Conservation (phyloP, 2,113 vertebrate species). For the Mesoclemmys tuberculata region DNA sequence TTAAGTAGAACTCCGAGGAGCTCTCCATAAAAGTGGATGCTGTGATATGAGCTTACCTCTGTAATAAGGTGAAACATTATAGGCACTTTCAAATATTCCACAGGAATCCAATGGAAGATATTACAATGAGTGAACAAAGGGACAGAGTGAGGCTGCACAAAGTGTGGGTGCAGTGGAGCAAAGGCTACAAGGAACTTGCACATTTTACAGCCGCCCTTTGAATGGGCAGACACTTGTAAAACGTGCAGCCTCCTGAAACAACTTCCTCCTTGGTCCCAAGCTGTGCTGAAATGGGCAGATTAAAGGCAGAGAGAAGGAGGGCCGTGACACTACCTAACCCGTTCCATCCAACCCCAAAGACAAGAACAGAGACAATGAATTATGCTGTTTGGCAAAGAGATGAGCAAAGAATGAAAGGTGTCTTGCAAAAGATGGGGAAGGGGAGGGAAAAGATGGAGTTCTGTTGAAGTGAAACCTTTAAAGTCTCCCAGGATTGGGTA, state of each 20-base stretch:
- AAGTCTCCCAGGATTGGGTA: background rate
- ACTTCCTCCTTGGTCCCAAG: background rate
- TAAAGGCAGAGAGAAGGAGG: background rate
- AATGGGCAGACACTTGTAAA: background rate
- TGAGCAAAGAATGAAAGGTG: background rate
- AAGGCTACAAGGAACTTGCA: background rate
- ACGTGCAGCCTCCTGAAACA: background rate
- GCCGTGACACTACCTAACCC: background rate
- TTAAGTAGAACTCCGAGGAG: background rate
- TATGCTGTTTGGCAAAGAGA: background rate
- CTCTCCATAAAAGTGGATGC: background rate
- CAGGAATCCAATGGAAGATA: background rate
- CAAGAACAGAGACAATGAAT: background rate
- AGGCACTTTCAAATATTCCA: background rate
- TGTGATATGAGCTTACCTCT: background rate
- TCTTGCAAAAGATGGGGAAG: background rate
- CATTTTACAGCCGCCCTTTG: background rate
- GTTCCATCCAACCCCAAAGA: background rate
- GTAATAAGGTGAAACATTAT: background rate
- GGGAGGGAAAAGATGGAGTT: background rate
- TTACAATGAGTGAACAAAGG: background rate
- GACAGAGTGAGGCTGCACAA: background rate
- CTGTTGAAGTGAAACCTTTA: background rate
- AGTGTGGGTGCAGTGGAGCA: background rate
- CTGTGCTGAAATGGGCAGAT: background rate